Percentiles rank a stretch among this genome's conserved stretches.
phyloP scores from a whole-genome alignment of 2,797 vertebrate genomes.

The Triplophysa bombifrons region DNA sequence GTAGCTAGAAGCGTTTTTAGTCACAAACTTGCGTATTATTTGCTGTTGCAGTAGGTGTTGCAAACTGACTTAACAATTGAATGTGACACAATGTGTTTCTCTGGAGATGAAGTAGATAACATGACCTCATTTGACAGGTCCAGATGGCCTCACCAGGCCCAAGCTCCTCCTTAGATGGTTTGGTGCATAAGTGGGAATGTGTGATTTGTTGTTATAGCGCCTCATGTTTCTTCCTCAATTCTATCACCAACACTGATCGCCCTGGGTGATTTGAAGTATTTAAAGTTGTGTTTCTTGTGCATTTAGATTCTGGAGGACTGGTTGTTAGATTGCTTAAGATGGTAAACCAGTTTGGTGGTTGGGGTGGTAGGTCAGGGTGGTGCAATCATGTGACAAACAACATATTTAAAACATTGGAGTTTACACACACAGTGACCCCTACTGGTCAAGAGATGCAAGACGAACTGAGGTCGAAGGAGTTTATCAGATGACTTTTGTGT shows the following conservation, averaged over 20 bases:
- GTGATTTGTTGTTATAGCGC: neutral
- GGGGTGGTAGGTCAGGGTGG: constrained; percentile 9
- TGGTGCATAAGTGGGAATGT: too few relatives aligned
- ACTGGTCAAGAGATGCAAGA: constrained; percentile 6
- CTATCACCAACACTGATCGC: neutral
- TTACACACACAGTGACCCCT: constrained; percentile 40
- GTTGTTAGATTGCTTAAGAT: constrained; percentile 19
- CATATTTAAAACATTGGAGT: neutral
- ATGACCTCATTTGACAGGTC: constrained; percentile 5
- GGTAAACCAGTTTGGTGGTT: constrained; percentile 48
- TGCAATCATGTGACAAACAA: constrained; percentile 21
- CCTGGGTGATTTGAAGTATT: neutral
- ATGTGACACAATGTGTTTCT: constrained; percentile 11
- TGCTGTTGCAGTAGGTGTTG: neutral
- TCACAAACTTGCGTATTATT: neutral
- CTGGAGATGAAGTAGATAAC: constrained; percentile 29
- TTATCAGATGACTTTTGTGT: neutral
- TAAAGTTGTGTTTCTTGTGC: neutral
- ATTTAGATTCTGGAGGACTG: neutral
- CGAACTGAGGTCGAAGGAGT: neutral
- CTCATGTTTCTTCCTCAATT: neutral
- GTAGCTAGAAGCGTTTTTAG: neutral
- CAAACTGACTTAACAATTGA: constrained; percentile 11
- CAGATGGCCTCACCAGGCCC: neutral
- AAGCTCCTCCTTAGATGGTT: too few relatives aligned